Base-by-base conservation (phyloP, 2,888 invertebrate genomes). In the Xestia sexstrigata region DNA sequence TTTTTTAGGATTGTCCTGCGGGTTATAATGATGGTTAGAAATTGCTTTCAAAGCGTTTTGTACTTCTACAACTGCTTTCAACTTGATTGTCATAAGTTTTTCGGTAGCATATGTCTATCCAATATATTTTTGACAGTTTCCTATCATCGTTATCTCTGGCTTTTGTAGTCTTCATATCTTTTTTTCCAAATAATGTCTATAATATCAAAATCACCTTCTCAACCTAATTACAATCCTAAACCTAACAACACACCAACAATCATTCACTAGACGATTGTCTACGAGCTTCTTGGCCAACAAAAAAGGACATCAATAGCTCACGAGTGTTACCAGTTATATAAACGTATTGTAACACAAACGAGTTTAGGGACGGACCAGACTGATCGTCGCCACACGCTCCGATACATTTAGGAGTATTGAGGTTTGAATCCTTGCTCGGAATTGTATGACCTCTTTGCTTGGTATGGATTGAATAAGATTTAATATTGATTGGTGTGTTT, bases 231-330 rank as follows among this genome's bases (percentile, higher is more conserved):
- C 58, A 65, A 62, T 23, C 60, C 13, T 23, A 39, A 47, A 58
- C 60, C 6, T 52, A 23, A 83, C 63, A 74, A 76, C 60, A 76
- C 55, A 63, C 52, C 49, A 75, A 74, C 82, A 84, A 84, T 76
- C 45, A 42, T 39, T 75, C 63, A 60, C 66, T 70, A 76, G 71
- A 83, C 72, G 68, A 81, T 81, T 75, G 70, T 82, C 86, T 79
- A 76, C 66, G 35, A 84, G 66, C 71, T 71, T 74, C 78, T 82
- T 78, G 47, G 65, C 66, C 66, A 79, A 86, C 87, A 79, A 87
- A 88, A 88, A 91, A 90, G 88, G 88, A 92, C 90, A 89, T 91
- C 91, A 91, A 92, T 90, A 88, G 89, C 81, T 74, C 87, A 74
- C 74, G 70, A 89, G 87, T 89, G 86, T 83, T 89, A 85, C 87